phyloP scores from a whole-genome alignment of 2,113 vertebrate species.

The Nestor notabilis region DNA sequence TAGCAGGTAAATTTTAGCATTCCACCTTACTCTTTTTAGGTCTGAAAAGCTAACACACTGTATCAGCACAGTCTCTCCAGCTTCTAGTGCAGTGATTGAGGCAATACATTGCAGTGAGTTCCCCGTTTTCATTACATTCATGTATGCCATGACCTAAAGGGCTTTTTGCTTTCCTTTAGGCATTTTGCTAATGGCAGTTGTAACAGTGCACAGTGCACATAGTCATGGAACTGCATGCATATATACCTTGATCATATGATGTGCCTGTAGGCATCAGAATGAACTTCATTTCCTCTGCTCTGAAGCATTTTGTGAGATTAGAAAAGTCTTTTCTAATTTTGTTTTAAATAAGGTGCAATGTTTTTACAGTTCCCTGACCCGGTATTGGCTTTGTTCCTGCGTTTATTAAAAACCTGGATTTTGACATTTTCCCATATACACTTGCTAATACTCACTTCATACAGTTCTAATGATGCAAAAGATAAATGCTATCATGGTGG shows the following conservation, averaged over 20 bases:
- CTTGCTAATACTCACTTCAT: not conserved
- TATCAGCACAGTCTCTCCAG: not conserved
- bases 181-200: not conserved
- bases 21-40: not conserved
- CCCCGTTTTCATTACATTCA: not conserved
- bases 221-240: not conserved
- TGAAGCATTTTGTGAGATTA: not conserved
- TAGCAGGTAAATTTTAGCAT: not conserved
- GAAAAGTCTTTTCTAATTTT: not conserved
- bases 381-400: not conserved
- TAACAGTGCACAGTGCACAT: too few species aligned
- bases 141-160: not conserved
- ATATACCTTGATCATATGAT: not conserved
- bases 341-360: not conserved
- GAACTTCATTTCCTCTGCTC: not conserved
- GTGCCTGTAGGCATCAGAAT: not conserved
- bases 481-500: not conserved
- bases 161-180: not conserved
- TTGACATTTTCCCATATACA: not conserved
- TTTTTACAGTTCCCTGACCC: not conserved
- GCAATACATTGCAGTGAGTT: not conserved
- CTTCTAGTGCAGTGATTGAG: not conserved
- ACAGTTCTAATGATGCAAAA: not conserved
- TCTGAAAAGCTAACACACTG: not conserved
- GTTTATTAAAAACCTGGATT: not conserved